Percentiles rank a stretch among this genome's conserved stretches.
Conservation (phyloP, 2,888 invertebrate genomes). For the Drosophila antonietae region DNA sequence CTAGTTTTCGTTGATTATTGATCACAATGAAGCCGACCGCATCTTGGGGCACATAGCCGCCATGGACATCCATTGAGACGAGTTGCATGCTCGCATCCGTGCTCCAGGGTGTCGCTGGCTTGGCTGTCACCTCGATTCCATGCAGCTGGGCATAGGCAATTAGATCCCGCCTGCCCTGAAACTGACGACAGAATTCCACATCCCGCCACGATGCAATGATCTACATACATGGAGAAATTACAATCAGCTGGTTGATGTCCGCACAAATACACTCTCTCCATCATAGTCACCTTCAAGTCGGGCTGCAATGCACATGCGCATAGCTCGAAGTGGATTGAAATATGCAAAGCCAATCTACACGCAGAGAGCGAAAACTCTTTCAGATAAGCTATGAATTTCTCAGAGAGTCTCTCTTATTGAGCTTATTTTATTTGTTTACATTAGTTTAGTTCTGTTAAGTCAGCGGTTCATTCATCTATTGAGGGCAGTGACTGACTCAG, state of each 20-base stretch:
- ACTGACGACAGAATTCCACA: slow-evolving; percentile 90
- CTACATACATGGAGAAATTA: slow-evolving; percentile 85
- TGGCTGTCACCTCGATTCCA: slow-evolving; percentile 91
- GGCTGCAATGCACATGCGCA: slow-evolving; percentile 91
- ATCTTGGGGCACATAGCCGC: slow-evolving; percentile 91
- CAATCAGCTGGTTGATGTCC: neutral
- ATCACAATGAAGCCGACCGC: slow-evolving; percentile 94
- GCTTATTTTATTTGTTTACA: neutral
- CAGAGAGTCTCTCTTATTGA: neutral
- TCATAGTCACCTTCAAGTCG: slow-evolving; percentile 87
- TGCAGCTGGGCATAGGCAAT: slow-evolving; percentile 90
- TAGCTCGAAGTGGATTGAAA: slow-evolving; percentile 88
- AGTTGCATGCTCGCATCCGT: slow-evolving; percentile 93
- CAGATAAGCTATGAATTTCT: neutral
- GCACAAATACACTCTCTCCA: neutral
- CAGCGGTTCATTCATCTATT: neutral
- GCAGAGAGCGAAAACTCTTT: neutral
- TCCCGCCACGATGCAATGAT: slow-evolving; percentile 93
- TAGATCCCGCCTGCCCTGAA: slow-evolving; percentile 91
- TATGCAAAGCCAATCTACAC: too few relatives aligned
- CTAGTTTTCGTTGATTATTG: slow-evolving; percentile 84
- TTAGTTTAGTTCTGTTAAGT: slow-evolving; percentile 1
- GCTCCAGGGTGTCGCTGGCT: slow-evolving; percentile 93
- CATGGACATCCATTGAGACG: slow-evolving; percentile 93
- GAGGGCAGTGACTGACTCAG: slow-evolving; percentile 1